Base-by-base conservation (phyloP, 2,113 vertebrate species). In the Anser brachyrhynchus region DNA sequence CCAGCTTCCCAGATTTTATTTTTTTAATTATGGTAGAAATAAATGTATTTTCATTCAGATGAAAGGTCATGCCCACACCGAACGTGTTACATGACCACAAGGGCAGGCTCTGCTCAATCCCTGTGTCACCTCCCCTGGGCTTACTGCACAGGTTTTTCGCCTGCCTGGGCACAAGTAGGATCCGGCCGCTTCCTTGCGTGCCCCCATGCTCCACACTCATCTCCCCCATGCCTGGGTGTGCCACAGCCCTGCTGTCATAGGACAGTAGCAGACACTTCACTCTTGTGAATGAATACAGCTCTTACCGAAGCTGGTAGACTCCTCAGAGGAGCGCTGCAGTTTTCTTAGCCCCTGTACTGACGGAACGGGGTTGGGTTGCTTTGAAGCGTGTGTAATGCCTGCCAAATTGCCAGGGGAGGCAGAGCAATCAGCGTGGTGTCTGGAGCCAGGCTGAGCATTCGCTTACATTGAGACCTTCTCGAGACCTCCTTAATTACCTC, bases 101-200 rank as follows among this genome's bases (percentile, higher is more conserved):
- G 54, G 69, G 43, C 6, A 52, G 22, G 8, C 13, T 74, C 72
- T 61, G 11, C 70, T 78, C 59, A 33, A 54, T 57, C 55, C 46
- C 37, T 39, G 13, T 16, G 4, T 37, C 35, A 6, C 20, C n/a
- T 74, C 51, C 26, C 1, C 26, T 43, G 70, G 44, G 33, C 10
- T 59, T 81, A 3, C n/a, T 28, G 25, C 3, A 1, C 0, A 3
- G 72, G 23, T 54, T 26, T 46, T 22, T 57, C 39, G 17, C 20
- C 22, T 23, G 3, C 5, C 25, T 22, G 13, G n/a, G n/a, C 54
- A 17, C 10, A 1, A 9, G 21, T 16, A n/a, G 49, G n/a, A 46
- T 41, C 19, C 10, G 59, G 21, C 3, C 1, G 1, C 31, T 44
- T 55, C 2, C 0, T 44, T 10, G 6, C 20, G 26, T 8, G 5